Conservation (phyloP, 2,113 vertebrate genomes). For the Petaurus breviceps region DNA sequence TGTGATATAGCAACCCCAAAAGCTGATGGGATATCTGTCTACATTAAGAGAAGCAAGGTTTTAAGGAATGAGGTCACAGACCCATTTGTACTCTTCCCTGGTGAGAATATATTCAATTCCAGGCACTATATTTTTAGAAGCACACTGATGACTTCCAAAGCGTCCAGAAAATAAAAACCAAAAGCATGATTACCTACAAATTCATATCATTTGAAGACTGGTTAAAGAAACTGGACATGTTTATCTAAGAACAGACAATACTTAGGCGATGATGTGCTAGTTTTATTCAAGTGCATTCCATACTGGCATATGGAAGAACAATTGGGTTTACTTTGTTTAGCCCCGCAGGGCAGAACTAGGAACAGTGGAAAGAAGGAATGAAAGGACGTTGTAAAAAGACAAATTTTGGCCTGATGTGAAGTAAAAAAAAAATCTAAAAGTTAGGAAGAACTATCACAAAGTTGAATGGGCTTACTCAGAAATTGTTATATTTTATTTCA, state of each 20-base stretch:
- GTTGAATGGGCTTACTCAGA: no score
- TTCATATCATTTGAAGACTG: not conserved
- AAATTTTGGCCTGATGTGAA: no score
- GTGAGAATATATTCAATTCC: not conserved
- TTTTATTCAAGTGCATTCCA: not conserved
- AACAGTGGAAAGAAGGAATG: no score
- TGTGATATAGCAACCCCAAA: not conserved
- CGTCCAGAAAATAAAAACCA: not conserved
- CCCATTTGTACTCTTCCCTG: not conserved
- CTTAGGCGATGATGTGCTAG: not conserved
- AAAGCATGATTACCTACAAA: not conserved
- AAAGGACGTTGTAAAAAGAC: no score
- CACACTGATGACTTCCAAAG: not conserved
- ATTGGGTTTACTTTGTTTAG: no score
- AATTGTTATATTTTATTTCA: no score
- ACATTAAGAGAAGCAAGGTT: not conserved
- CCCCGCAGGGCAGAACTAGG: no score
- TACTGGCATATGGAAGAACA: no score
- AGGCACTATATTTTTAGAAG: not conserved
- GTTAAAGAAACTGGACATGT: not conserved
- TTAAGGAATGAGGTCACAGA: not conserved
- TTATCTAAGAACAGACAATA: not conserved
- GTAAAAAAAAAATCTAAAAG: no score
- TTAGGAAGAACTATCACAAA: no score
- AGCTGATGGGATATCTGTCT: not conserved